These are phyloP conservation scores for Chelonoidis abingdonii DNA, from an alignment of 2,113 vertebrate species.

Conservation along the genomic window DNA sequence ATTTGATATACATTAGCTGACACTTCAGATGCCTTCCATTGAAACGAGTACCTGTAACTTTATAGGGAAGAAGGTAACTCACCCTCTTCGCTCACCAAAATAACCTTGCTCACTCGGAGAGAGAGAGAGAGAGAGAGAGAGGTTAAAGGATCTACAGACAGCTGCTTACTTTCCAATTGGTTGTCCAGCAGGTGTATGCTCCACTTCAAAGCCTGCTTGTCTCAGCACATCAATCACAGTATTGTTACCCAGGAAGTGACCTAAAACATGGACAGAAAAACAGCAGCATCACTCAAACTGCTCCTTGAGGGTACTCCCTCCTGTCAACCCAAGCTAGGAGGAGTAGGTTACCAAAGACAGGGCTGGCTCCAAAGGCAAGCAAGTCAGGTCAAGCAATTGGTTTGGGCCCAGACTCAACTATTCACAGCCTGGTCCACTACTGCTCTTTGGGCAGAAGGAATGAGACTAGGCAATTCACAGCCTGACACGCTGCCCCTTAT, in stretches of 20 bases:
- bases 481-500: fast-evolving
- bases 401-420: not conserved
- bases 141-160: constrained; percentile 18
- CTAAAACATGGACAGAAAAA: constrained; percentile 80
- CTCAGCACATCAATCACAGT: constrained; percentile 96
- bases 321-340: constrained; percentile 16
- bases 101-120: constrained; percentile 20
- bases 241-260: constrained; percentile 98
- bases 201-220: constrained; percentile 93
- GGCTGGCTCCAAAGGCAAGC: not conserved
- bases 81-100: not conserved
- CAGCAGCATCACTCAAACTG: constrained; percentile 60
- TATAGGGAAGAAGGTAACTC: constrained; percentile 19
- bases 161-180: constrained; percentile 86
- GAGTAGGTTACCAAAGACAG: not conserved
- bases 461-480: not conserved
- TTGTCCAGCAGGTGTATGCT: constrained; percentile 89
- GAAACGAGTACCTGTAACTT: constrained; percentile 25
- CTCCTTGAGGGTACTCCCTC: constrained; percentile 17
- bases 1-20: constrained; percentile 4
- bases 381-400: not conserved
- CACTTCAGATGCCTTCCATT: constrained; percentile 1
- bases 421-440: not conserved
- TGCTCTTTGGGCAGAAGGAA: not conserved
- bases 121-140: constrained; percentile 7